Base-by-base conservation (phyloP, 2,113 vertebrate genomes). In the Silurus glanis region DNA sequence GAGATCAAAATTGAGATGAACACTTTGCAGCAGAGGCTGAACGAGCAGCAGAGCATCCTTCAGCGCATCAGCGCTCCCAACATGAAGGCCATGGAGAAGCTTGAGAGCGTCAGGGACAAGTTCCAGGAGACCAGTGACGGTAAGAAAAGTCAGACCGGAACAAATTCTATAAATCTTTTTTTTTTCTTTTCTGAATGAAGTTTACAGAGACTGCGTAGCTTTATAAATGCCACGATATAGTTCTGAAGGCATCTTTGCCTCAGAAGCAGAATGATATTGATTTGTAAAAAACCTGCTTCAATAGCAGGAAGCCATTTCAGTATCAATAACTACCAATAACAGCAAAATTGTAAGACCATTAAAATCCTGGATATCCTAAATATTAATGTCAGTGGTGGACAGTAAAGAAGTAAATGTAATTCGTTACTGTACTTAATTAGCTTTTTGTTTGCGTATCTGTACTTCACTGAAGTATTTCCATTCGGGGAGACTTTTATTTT, bases 1-100 rank as follows among this genome's bases (percentile, higher is more conserved):
- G 97, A 98, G 91, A 96, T 97, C 89, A 97, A 97, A 74, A 96
- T 90, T 6, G 97, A 98, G 91, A 97, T 97, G 89, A 97, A 96
- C 91, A 95, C 95, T 3, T 93, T 98, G 84, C 97, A 98, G 91
- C 97, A 98, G 93, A 96, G 97, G 87, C 94, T 98, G 84, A 98
- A 97, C 21, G 97, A 98, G 91, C 97, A 98, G 93, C 97, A 98
- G 91, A 98, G 96, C 89, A 96, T 98, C 84, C 93, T 98, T 10
- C 97, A 98, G 91, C 95, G 97, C 49, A 98, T 98, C 91, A 97
- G 97, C 0, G 97, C 97, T 0, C 97, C 97, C 84, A 98, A 98
- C 93, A 98, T 98, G 97, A 98, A 98, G 89, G 97, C 97, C 91
- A 98, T 98, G 97, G 97, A 98, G 94, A 98, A 98, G 87, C 95